Percentiles rank a stretch among this genome's conserved stretches.
Evolutionary conservation across 1,140 invertebrate species (phyloP).

Genomic region (Rhysida immarginata): DNA sequence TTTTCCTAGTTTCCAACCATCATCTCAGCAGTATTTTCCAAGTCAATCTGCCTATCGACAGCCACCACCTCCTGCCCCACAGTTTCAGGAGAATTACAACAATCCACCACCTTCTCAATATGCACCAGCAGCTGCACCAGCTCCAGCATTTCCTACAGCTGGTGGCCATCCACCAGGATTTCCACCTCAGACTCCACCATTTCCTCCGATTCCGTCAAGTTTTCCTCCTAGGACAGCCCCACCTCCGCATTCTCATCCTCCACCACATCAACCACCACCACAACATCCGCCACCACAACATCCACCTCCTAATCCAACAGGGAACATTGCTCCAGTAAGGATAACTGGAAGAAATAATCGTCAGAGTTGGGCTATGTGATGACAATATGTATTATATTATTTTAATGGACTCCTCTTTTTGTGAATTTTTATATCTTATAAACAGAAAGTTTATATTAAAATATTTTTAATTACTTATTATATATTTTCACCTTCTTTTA

Average conservation of each 20-base stretch:
- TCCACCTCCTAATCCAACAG: background rate
- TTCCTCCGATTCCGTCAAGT: background rate
- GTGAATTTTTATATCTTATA: no score
- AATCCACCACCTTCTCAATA: background rate
- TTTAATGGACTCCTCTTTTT: no score
- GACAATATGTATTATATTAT: no score
- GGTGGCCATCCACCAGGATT: background rate
- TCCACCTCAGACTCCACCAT: background rate
- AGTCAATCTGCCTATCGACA: background rate
- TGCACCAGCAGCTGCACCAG: background rate
- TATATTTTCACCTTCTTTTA: no score
- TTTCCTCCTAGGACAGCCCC: background rate
- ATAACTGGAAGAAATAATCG: background rate
- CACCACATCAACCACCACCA: background rate
- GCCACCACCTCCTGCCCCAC: background rate
- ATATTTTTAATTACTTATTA: no score
- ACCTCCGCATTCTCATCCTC: background rate
- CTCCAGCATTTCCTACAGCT: background rate
- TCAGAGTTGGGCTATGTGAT: background rate
- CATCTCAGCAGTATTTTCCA: background rate
- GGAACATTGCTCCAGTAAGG: background rate
- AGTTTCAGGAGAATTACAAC: background rate
- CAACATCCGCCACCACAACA: background rate
- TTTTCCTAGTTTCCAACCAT: background rate
- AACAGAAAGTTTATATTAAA: no score